Evolutionary conservation across 2,888 invertebrate genomes (phyloP), one percentile per base, ranked within the genome.

Genomic region (Limenitis camilla): DNA sequence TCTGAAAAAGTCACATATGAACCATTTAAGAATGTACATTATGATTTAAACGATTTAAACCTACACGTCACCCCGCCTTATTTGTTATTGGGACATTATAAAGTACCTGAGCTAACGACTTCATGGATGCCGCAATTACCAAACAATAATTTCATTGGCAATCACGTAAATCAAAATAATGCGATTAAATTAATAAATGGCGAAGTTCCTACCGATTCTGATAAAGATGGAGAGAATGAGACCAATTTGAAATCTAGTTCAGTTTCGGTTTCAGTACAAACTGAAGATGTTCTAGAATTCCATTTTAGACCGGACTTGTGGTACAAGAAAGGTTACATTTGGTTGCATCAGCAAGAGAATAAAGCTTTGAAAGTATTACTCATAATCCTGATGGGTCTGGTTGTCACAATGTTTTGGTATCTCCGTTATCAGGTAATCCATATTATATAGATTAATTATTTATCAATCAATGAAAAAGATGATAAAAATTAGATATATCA

Each of bases 341-440:
- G 93, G 93, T 76, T 94, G 0, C 90, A 92, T 67, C 92, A 93
- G 64, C 93, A 94, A 66, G 94, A 94, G 62, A 94, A 93, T 69
- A 92, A 93, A 67, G 92, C 90, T 4, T 76, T 94, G 1, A 94
- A 94, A 75, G 84, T 94, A 40, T 88, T 91, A 19, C 74, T 94
- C 2, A 90, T 93, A 32, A 88, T 93, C 49, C 81, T 93, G 42
- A 87, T 91, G 31, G 91, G 92, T 42, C 87, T 92, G 57, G 91
- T 94, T 52, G 86, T 93, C 54, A 89, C 90, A 19, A 90, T 94
- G 91, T 92, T 92, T 71, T 93, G 92, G 92, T 94, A 94, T 71
- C 88, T 93, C 38, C 89, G 92, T 68, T 90, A 91, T 75, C 92
- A 93, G 81, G 92, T 92, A 71, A 83, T 81, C 62, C 56, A 53